Evolutionary conservation across 2,888 invertebrate species (phyloP), one percentile per base, ranked within the genome.

Genomic region (Stictocephala bisonia): DNA sequence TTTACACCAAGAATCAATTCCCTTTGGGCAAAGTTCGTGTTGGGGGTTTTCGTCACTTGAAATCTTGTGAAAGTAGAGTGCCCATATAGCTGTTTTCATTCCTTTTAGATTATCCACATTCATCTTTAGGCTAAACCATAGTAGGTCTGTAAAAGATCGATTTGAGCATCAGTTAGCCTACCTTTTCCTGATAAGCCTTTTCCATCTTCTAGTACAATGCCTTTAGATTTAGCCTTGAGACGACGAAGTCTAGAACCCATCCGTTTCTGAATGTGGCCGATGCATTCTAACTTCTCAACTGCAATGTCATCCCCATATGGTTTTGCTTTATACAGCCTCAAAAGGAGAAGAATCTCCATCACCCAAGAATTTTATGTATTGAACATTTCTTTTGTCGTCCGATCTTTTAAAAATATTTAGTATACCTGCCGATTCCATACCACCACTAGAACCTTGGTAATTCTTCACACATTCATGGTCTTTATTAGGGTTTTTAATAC

Each of bases 61-160:
- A n/a, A n/a, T n/a, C n/a, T 26, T 76, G 51, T 80, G 80, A 26
- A 73, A 75, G 56, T 74, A 80, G 7, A 75, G 75, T 6, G 80
- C 79, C 79, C 79, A 80, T 51, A 81, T 72, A 7, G 74, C 79
- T 58, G 75, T 77, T 53, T 78, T 79, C 79, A 79, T 79, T 7
- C 71, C 67, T 44, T 77, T 77, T 11, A 75, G 35, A 13, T 76
- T 74, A 69, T 78, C 50, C 9, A 75, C 58, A 72, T 79, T 76
- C 13, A 75, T 69, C 40, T 78, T 69, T 64, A 80, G 11, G 79
- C 79, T 13, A 77, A 48, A 13, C 80, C 79, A 72, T 80, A 80
- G 68, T 77, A 81, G n/a, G 53, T 67, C 22, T 77, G 78, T 40
- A 80, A 50, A 56, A 76, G 73, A 41, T 77, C 71, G 22, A 81